phyloP scores from a whole-genome alignment of 2,797 vertebrate species.

The Girardinus metallicus region DNA sequence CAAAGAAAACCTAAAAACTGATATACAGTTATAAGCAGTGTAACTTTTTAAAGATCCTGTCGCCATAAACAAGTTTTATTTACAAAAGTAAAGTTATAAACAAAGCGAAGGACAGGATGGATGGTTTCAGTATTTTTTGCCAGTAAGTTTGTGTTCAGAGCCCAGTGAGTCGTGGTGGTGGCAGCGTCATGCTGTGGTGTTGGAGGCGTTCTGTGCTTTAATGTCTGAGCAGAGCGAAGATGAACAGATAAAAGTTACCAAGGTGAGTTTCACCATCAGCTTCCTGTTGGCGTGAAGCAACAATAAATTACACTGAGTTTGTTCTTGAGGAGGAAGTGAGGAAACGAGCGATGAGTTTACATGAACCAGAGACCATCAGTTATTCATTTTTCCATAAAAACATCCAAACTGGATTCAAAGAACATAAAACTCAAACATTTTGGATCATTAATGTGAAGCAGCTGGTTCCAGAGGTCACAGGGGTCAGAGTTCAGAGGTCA shows the following conservation, averaged over 20 bases:
- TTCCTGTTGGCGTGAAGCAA: background rate
- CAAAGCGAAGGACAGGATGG: background rate
- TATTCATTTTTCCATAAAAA: background rate
- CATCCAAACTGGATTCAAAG: background rate
- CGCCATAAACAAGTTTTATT: too few relatives aligned
- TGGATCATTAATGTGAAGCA: background rate
- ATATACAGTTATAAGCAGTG: too few relatives aligned
- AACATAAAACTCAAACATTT: background rate
- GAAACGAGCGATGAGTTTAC: background rate
- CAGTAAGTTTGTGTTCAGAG: background rate
- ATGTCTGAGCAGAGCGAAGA: background rate
- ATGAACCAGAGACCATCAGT: too few relatives aligned
- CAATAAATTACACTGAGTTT: background rate
- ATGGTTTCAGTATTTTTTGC: background rate
- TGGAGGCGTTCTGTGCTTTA: background rate
- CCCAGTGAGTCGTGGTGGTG: background rate
- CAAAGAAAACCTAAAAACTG: too few relatives aligned
- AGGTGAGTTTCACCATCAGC: background rate
- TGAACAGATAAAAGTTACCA: background rate
- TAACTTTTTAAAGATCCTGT: too few relatives aligned
- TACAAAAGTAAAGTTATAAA: background rate
- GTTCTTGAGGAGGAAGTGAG: background rate
- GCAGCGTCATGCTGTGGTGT: background rate
- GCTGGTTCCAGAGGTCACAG: background rate
- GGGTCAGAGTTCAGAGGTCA: background rate